Conservation (phyloP, 2,797 vertebrate species). For the Propithecus perrieri region DNA sequence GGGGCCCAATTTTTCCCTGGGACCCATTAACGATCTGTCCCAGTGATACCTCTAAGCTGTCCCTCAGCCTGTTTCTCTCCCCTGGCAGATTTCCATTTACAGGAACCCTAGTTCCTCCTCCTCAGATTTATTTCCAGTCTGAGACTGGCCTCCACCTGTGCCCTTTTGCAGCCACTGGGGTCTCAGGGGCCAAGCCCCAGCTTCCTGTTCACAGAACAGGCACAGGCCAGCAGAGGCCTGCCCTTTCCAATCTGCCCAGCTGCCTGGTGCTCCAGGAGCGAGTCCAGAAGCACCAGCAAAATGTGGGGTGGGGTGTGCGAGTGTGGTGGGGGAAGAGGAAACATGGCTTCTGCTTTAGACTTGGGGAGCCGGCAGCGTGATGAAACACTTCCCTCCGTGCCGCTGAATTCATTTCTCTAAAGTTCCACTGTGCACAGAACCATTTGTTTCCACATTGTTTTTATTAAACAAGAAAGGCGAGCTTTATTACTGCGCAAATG, state of each 20-base stretch:
- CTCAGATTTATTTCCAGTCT: not conserved
- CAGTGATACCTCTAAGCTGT: not conserved
- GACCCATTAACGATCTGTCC: not conserved
- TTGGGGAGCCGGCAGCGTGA: conserved; percentile 80
- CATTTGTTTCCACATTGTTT: conserved; percentile 90
- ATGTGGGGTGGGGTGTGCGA: not conserved
- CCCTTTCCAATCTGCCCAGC: not conserved
- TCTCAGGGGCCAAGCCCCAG: not conserved
- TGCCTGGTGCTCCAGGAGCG: not conserved
- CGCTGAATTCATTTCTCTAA: conserved; percentile 88
- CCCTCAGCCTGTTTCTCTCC: not conserved
- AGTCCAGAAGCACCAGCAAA: not conserved
- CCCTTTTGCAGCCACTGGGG: not conserved
- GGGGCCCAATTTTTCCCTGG: not conserved
- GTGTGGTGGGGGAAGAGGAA: conserved; percentile 45
- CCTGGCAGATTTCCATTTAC: not conserved
- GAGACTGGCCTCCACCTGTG: not conserved
- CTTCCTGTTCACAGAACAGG: not conserved
- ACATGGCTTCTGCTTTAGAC: conserved; percentile 78
- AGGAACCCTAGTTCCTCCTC: not conserved
- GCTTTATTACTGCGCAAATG: conserved; percentile 89
- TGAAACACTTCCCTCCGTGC: conserved; percentile 85
- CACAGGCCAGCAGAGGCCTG: not conserved
- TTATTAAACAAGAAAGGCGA: conserved; percentile 89
- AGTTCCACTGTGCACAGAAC: conserved; percentile 88